Evolutionary conservation across 1,140 invertebrate genomes (phyloP), one percentile per base, ranked within the genome.

Genomic region (Drosophila simulans): DNA sequence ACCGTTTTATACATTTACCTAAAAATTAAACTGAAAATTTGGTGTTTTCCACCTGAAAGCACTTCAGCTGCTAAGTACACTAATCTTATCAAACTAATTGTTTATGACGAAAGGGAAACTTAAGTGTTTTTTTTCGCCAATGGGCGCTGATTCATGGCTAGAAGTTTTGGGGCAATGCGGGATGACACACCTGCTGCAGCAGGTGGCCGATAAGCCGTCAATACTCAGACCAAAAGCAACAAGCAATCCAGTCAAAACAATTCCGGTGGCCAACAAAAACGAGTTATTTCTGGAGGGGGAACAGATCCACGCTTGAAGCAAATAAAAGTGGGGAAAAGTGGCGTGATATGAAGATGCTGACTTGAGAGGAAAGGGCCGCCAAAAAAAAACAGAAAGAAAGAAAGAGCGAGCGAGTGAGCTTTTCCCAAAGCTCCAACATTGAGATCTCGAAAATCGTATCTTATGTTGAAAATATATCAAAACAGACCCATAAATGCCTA

Each of bases 241-340:
- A 10, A 22, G 34, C 11, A 68, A 69, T 27, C 51, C 64, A 63
- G 59, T 52, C 46, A 63, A 64, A 68, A 68, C 62, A 69, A 55
- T 51, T 52, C 12, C 35, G 64, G 17, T 43, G 43, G 40, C 62
- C 60, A 12, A 68, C 25, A 37, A 8, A 68, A 69, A 69, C 66
- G 34, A 48, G 66, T 70, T 70, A 69, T 70, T 56, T 48, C 22
- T 17, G 20, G 20, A 22, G 20, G 20, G 40, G 40, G n/a, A 20
- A 58, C 56, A 31, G 31, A 35, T 13, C 45, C 43, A 65, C 27
- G 69, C 17, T 52, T 77, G 65, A 43, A 77, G 49, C 35, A 76
- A 83, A 77, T 77, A 84, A 84, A 85, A 84, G 66, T 65, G 56
- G 31, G 72, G 64, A 76, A 75, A 76, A 53, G 73, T 84, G 66